phyloP scores from a whole-genome alignment of 2,797 vertebrate species.

The Myripristis murdjan region DNA sequence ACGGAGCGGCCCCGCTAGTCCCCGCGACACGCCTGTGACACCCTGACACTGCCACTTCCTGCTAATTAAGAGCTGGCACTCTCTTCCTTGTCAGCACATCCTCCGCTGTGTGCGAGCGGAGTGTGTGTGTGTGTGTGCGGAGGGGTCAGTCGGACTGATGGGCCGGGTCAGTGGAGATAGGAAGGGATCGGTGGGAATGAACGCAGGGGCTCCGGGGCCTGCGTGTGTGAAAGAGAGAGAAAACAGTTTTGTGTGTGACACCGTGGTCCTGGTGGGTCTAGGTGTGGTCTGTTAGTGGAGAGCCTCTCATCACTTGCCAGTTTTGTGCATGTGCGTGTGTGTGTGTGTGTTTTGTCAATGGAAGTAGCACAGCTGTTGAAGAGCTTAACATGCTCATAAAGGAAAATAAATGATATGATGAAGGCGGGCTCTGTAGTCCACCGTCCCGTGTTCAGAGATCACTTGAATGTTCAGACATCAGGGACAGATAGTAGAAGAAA shows the following conservation, averaged over 20 bases:
- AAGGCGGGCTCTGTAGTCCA: constrained; percentile 14
- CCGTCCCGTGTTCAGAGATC: constrained; percentile 42
- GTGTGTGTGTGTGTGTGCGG: constrained; percentile 35
- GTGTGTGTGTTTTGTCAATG: constrained; percentile 65
- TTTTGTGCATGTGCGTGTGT: constrained; percentile 14
- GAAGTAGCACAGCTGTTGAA: constrained; percentile 59
- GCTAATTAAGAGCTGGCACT: constrained; percentile 89
- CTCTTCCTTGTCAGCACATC: constrained; percentile 78
- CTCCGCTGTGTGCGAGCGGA: constrained; percentile 57
- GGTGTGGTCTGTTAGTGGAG: constrained; percentile 53
- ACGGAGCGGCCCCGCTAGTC: constrained; percentile 56
- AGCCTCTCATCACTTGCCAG: constrained; percentile 53
- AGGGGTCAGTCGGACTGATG: constrained; percentile 73
- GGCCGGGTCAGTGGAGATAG: constrained; percentile 66
- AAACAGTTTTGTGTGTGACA: constrained; percentile 38
- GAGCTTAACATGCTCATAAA: constrained; percentile 60
- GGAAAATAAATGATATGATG: constrained; percentile 45
- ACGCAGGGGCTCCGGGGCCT: constrained; percentile 37
- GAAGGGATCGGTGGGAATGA: constrained; percentile 79
- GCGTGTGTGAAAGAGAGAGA: constrained; percentile 11
- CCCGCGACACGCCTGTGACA: constrained; percentile 75
- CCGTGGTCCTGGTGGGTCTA: constrained; percentile 35
- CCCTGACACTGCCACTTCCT: constrained; percentile 89
- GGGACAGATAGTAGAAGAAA: neutral
- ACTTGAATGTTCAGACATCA: constrained; percentile 31